Evolutionary conservation across 2,113 vertebrate genomes (phyloP), one percentile per base, ranked within the genome.

Genomic region (Neogobius melanostomus): DNA sequence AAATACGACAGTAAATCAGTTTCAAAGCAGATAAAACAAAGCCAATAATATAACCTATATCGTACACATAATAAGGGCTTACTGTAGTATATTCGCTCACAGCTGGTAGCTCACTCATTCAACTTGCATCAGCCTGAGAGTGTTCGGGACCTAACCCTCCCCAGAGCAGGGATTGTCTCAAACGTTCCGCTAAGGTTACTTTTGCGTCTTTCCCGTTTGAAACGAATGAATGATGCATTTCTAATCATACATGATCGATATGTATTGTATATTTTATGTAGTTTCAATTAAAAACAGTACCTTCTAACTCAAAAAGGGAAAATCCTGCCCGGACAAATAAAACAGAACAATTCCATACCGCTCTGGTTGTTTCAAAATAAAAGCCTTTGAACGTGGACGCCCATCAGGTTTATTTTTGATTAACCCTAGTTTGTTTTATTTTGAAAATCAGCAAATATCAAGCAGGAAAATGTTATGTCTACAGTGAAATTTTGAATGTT

Each of bases 51-150:
- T 5, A 1, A 14, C 11, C 4, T 2, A 15, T 12, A 46, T 43
- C 47, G 15, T n/a, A 8, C 14, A 0, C 10, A 7, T 60, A 2
- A 0, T 28, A 47, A 15, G 14, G 6, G 7, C 84, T 42, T 72
- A 91, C 89, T 85, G 67, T 73, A 14, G 6, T 42, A 12, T 56
- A 45, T 17, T 47, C 12, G 21, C 43, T 65, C 60, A 72, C 17
- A 62, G 48, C 12, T 64, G 73, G 66, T 66, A 46, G 69, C 46
- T 78, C 66, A 42, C 65, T 87, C 87, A 85, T 89, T 85, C 67
- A 81, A 83, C 90, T 92, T 93, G 85, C 91, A 81, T 92, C 91
- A 93, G 90, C 89, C 60, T 72, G 54, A 45, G 42, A 1, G 82
- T 84, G 85, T 79, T 62, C 6, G 61, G 63, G 1, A 49, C 45